These are phyloP conservation scores for Acanthiza pusilla DNA, from an alignment of 2,797 vertebrate genomes.

Conservation along the genomic window DNA sequence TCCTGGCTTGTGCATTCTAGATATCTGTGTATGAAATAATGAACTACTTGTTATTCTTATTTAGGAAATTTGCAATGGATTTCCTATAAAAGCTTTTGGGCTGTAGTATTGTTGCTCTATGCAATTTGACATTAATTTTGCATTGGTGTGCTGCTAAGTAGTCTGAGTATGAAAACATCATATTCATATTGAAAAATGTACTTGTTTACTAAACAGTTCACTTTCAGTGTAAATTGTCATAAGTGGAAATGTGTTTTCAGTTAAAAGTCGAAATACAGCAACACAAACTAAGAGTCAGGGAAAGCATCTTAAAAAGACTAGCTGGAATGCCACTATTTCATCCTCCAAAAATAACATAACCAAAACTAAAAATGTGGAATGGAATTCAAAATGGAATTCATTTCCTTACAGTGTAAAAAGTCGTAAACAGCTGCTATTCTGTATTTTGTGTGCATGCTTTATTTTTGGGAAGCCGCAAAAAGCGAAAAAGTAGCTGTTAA, in stretches of 20 bases:
- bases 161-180: neutral
- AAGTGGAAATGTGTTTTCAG: slow-evolving; percentile 6
- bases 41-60: neutral
- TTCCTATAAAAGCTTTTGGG: neutral
- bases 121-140: neutral
- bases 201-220: neutral
- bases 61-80: neutral
- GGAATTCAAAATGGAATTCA: slow-evolving; percentile 60
- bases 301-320: slow-evolving; percentile 35
- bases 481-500: slow-evolving; percentile 31
- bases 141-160: neutral
- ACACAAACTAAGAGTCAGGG: slow-evolving; percentile 3
- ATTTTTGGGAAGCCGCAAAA: slow-evolving; percentile 15
- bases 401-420: slow-evolving; percentile 58
- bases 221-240: neutral
- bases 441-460: slow-evolving; percentile 31
- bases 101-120: neutral
- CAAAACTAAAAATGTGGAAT: slow-evolving; percentile 64
- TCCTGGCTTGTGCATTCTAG: neutral
- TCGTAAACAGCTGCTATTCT: slow-evolving; percentile 50
- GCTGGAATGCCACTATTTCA: slow-evolving; percentile 43
- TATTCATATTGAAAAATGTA: neutral
- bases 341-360: slow-evolving; percentile 62
- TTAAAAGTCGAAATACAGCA: slow-evolving; percentile 28
- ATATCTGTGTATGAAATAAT: neutral